Evolutionary conservation across 2,888 invertebrate genomes (phyloP).

Genomic region (Hirtodrosophila duncani): DNA sequence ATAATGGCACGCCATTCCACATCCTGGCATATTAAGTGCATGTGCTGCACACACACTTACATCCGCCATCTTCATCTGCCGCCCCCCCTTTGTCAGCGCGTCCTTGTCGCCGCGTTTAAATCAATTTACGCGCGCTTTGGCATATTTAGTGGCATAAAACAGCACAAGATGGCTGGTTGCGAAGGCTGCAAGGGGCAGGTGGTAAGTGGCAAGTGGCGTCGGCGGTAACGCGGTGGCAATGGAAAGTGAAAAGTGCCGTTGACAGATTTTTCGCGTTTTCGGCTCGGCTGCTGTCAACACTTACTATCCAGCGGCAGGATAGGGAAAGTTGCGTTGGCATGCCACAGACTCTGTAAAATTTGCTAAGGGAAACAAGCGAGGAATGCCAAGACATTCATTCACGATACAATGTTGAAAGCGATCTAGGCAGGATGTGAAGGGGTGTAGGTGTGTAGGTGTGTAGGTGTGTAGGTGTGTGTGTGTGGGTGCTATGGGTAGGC

Average conservation of each 20-base stretch:
- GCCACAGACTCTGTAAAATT: slow-evolving; percentile 37
- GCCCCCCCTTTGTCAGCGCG: slow-evolving; percentile 9
- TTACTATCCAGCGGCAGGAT: neutral
- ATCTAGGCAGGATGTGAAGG: no score
- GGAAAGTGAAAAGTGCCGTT: slow-evolving; percentile 58
- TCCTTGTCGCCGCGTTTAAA: slow-evolving; percentile 60
- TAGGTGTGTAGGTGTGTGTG: no score
- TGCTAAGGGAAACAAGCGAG: slow-evolving; percentile 21
- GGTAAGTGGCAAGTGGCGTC: neutral
- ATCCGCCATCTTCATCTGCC: neutral
- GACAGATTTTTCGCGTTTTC: slow-evolving; percentile 64
- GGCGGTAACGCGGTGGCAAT: neutral
- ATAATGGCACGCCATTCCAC: slow-evolving; percentile 16
- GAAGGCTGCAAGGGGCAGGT: neutral
- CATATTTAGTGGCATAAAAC: slow-evolving; percentile 55
- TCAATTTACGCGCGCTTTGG: slow-evolving; percentile 66
- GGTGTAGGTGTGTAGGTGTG: no score
- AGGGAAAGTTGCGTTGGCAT: slow-evolving; percentile 13
- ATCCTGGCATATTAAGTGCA: slow-evolving; percentile 14
- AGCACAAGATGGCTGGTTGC: slow-evolving; percentile 27
- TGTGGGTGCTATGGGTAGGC: no score
- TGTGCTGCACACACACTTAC: neutral
- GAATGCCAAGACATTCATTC: slow-evolving; percentile 20
- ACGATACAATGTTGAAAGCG: no score
- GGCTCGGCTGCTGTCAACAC: slow-evolving; percentile 42